These are phyloP conservation scores for Ochropacha duplaris DNA, from an alignment of 2,888 invertebrate species.

Conservation along the genomic window DNA sequence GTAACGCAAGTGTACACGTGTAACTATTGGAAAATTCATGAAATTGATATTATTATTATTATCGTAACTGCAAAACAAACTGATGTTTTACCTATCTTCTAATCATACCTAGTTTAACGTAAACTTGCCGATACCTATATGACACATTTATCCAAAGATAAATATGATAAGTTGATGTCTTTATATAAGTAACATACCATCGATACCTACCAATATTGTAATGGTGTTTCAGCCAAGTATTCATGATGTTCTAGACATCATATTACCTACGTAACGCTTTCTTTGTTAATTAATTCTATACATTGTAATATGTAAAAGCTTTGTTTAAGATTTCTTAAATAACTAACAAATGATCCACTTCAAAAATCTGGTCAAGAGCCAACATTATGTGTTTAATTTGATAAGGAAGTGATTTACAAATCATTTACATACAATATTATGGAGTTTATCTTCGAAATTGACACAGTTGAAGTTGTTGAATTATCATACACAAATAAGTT, in stretches of 20 bases:
- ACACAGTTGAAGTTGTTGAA: slow-evolving; percentile 42
- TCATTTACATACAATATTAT: background rate
- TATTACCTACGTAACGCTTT: too few species aligned
- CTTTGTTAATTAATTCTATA: too few species aligned
- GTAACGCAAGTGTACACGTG: background rate
- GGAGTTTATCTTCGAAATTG: slow-evolving; percentile 27
- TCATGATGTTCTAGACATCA: too few species aligned
- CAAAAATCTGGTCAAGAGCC: background rate
- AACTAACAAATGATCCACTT: background rate
- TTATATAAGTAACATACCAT: too few species aligned
- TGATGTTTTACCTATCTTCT: slow-evolving; percentile 4
- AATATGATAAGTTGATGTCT: slow-evolving; percentile 40
- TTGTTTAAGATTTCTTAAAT: too few species aligned
- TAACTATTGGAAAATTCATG: slow-evolving; percentile 7
- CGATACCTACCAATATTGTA: too few species aligned
- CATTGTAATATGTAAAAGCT: too few species aligned
- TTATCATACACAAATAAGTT: slow-evolving; percentile 69
- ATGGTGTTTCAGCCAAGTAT: too few species aligned
- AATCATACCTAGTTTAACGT: slow-evolving; percentile 6
- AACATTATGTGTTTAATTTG: background rate
- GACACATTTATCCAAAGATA: slow-evolving; percentile 46
- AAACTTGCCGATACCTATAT: slow-evolving; percentile 15
- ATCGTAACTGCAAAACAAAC: slow-evolving; percentile 13
- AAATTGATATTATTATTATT: slow-evolving; percentile 23
- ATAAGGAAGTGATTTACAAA: background rate